Conservation (phyloP, 2,888 invertebrate genomes). For the Ochropacha duplaris region DNA sequence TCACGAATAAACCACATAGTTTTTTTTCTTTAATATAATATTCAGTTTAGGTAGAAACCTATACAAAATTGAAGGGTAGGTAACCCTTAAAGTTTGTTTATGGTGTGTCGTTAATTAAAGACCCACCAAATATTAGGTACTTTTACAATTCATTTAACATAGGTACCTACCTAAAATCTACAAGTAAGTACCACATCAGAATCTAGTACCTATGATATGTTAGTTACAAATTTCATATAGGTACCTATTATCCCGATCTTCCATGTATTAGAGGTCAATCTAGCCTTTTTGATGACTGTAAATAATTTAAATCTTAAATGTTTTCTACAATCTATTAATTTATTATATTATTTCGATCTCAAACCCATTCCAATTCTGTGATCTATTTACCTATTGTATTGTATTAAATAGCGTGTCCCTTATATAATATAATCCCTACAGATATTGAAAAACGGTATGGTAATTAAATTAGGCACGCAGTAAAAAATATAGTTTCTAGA, state of each 20-base stretch:
- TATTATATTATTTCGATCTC: conserved; percentile 5
- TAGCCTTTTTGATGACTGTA: background rate
- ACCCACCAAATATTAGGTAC: no score
- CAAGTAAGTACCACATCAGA: background rate
- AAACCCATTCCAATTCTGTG: conserved; percentile 46
- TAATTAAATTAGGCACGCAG: background rate
- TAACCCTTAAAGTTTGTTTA: no score
- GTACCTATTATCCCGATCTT: background rate
- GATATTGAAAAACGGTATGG: background rate
- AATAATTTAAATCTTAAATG: conserved; percentile 24
- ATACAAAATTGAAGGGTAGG: no score
- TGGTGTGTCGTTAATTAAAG: no score
- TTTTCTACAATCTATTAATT: conserved; percentile 8
- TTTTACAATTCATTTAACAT: no score
- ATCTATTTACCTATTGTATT: conserved; percentile 38
- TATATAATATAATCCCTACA: background rate
- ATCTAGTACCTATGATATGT: background rate
- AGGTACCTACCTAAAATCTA: no score
- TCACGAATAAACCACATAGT: no score
- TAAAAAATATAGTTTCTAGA: background rate
- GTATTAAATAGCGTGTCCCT: conserved; percentile 2
- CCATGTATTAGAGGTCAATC: background rate
- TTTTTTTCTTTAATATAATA: no score
- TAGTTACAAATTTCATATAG: background rate
- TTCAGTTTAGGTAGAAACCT: no score